Evolutionary conservation across 2,797 vertebrate species (phyloP), one percentile per base, ranked within the genome.

Genomic region (Clarias platycephalus): DNA sequence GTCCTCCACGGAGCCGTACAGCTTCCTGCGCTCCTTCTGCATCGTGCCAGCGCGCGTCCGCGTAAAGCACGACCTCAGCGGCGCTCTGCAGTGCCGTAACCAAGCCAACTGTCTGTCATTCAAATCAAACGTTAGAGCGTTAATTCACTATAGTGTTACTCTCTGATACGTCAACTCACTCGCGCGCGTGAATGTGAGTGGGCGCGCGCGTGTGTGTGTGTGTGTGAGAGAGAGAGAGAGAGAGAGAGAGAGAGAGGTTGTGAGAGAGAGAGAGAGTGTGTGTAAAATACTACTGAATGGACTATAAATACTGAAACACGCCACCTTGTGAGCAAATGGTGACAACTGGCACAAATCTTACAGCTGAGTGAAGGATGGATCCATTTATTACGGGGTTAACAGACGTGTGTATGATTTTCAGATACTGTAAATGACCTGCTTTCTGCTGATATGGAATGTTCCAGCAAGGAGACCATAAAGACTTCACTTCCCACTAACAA

Each of bases 1-100:
- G 53, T 88, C 60, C 1, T 93, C 91, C 85, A 92, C 3, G 70
- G 93, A 90, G 18, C 90, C 88, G 62, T 89, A 90, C 63, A 87
- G 90, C 58, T 90, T 88, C 3, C 80, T 90, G 24, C 86, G 83
- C 66, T 88, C 91, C 64, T 90, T 90, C 28, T 94, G 93, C 94
- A 95, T 94, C 7, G 68, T 72, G n/a, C 60, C 49, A 20, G 49
- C 55, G 72, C 53, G 72, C 72, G 31, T 57, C 57, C 22, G 1
- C 31, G 20, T 64, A 6, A 44, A 10, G 37, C 37, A 64, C 77
- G 15, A 49, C 40, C 63, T 63, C 63, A 63, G 57, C 57, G 64
- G 49, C 57, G 67, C 66, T 53, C 44, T 37, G 63, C 18, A 76
- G 55, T 77, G 62, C 72, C 24, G 13, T 5, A 67, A 28, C 16